Base-by-base conservation (phyloP, 2,797 vertebrate genomes). In the Loriculus beryllinus region DNA sequence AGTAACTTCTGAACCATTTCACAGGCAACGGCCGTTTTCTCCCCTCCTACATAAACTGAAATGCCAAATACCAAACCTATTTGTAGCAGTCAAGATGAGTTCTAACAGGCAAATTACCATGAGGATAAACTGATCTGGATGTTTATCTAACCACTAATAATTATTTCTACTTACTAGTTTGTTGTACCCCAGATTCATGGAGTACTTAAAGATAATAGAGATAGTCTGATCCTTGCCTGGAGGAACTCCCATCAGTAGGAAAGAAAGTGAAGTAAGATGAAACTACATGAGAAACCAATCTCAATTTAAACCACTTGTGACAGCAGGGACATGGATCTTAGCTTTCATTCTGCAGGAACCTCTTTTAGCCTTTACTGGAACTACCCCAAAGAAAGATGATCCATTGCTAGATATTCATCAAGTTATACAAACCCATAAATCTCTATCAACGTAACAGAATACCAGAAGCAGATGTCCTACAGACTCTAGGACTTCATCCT, bases 11-110 rank as follows among this genome's bases (percentile, higher is more conserved):
- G 64, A 95, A 64, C 78, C 69, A 94, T 84, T 92, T 80, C 86
- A 82, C 71, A 68, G 60, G 60, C 93, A 88, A 94, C 2, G 10
- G 83, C 28, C 68, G 0, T 92, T 88, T 90, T 93, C 81, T 92
- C 48, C 57, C 95, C 93, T 94, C 93, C 94, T 80, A 95, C 94
- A 52, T 75, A 83, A 95, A 71, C 19, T 64, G 86, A 94, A 95
- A 95, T 89, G 86, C 88, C 95, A 95, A 95, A 96, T 95, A 93
- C 93, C 94, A 95, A 93, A 74, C 64, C 85, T 94, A 93, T 93
- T 95, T 85, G 74, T 86, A 94, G 83, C 82, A 91, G 91, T 65
- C 68, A 54, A 77, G 68, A 85, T 94, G 88, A 94, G 56, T 71
- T 90, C 72, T 77, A 92, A 90, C 70, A 71, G 52, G 37, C 37